Base-by-base conservation (phyloP, 2,113 vertebrate genomes). In the Hippotragus niger region DNA sequence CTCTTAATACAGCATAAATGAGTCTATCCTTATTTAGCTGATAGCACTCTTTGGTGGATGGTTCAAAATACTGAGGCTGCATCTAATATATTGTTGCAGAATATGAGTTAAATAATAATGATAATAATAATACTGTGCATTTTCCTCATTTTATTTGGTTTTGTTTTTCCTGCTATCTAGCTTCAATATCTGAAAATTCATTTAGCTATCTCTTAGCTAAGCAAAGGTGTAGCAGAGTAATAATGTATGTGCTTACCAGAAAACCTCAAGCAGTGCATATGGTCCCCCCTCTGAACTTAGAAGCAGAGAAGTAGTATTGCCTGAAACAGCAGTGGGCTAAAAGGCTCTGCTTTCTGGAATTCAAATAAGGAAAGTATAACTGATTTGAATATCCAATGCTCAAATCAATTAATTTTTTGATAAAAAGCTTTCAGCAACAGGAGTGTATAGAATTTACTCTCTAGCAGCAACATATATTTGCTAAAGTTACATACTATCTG, bases 171-270 rank as follows among this genome's bases (percentile, higher is more conserved):
- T 82, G 19, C 1, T 82, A 16, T 74, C 57, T 90, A 88, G 21
- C 62, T 93, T 88, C 52, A 47, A 43, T 52, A 60, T 12, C 15
- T 95, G 53, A 95, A 71, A 8, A 89, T 94, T 84, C 50, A 45
- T 88, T 96, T 92, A 92, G 40, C 81, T 95, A n/a, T 25, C 43
- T 90, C 93, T 67, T 60, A 83, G 60, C 88, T 96, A 95, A 98
- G 91, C 94, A 96, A 95, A 64, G 36, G 74, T 88, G 15, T 31
- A 83, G 80, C 96, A 92, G 36, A 96, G 87, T 64, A 95, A 71
- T 36, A 40, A 83, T 71, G 21, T 71, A 45, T 85, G 76, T 92
- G 78, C 94, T 67, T 90, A 88, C 74, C 82, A 97, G 87, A 67
- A 97, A 98, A 86, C 67, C 87, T 82, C 67, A 92, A 87, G 94